Percentiles rank a stretch among this genome's conserved stretches.
Evolutionary conservation across 2,797 vertebrate species (phyloP).

Genomic region (Lepilemur ruficaudatus): DNA sequence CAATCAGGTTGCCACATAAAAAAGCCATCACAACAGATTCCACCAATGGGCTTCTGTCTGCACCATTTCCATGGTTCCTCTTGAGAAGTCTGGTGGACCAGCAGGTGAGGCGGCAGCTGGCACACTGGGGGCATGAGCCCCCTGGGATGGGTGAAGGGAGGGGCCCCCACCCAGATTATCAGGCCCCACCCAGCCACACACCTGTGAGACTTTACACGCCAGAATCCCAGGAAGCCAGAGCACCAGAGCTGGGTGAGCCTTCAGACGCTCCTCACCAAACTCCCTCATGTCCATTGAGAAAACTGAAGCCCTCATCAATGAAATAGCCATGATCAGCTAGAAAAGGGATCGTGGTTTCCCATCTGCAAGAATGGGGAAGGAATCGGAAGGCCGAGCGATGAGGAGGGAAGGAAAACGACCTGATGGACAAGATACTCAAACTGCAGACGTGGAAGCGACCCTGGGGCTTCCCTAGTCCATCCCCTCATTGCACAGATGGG

Average conservation of each 20-base stretch:
- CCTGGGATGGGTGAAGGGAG: not conserved
- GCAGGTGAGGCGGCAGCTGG: not conserved
- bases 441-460: not conserved
- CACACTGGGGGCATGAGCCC: too few relatives aligned
- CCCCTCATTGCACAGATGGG: not conserved
- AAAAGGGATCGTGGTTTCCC: not conserved
- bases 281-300: not conserved
- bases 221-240: not conserved
- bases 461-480: not conserved
- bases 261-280: not conserved
- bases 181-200: not conserved
- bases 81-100: not conserved
- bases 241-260: not conserved
- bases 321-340: not conserved
- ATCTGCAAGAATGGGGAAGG: not conserved
- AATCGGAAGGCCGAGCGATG: not conserved
- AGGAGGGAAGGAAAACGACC: not conserved
- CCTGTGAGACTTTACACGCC: rapidly evolving
- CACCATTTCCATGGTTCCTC: not conserved
- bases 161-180: too few relatives aligned
- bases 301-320: not conserved
- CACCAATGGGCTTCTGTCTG: not conserved
- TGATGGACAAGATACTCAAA: not conserved
- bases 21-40: not conserved
- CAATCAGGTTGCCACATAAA: not conserved